Evolutionary conservation across 2,113 vertebrate species (phyloP).

Genomic region (Dissostichus mawsoni): DNA sequence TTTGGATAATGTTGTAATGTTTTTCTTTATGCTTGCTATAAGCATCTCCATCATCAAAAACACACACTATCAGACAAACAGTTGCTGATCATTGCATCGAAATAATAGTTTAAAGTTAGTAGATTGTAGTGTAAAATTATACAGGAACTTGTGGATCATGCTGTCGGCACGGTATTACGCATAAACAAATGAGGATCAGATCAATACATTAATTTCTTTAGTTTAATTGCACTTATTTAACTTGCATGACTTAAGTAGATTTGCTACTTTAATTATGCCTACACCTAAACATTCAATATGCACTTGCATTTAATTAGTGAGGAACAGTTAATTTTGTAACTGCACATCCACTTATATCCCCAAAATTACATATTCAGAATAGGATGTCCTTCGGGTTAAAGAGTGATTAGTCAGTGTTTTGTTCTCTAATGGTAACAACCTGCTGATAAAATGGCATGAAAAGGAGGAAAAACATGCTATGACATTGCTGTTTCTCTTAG

Average conservation of each 20-base stretch:
- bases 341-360: slow-evolving; percentile 50
- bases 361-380: slow-evolving; percentile 63
- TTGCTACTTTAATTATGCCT: slow-evolving; percentile 71
- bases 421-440: slow-evolving; percentile 37
- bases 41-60: background rate
- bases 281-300: slow-evolving; percentile 65
- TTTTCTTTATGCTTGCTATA: background rate
- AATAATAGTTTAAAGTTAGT: slow-evolving; percentile 17
- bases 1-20: background rate
- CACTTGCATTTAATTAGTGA: slow-evolving; percentile 69
- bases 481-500: background rate
- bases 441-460: slow-evolving; percentile 25
- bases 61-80: background rate
- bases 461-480: background rate
- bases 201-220: slow-evolving; percentile 73
- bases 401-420: slow-evolving; percentile 33
- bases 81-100: background rate
- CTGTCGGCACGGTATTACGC: background rate
- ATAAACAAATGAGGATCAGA: slow-evolving; percentile 66
- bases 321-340: slow-evolving; percentile 59
- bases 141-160: slow-evolving; percentile 1
- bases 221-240: slow-evolving; percentile 72
- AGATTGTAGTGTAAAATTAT: background rate
- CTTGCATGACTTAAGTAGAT: slow-evolving; percentile 71
- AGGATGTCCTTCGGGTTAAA: slow-evolving; percentile 24